These are phyloP conservation scores for Scrobipalpa atriplicella DNA, from an alignment of 2,888 invertebrate species.

Conservation along the genomic window DNA sequence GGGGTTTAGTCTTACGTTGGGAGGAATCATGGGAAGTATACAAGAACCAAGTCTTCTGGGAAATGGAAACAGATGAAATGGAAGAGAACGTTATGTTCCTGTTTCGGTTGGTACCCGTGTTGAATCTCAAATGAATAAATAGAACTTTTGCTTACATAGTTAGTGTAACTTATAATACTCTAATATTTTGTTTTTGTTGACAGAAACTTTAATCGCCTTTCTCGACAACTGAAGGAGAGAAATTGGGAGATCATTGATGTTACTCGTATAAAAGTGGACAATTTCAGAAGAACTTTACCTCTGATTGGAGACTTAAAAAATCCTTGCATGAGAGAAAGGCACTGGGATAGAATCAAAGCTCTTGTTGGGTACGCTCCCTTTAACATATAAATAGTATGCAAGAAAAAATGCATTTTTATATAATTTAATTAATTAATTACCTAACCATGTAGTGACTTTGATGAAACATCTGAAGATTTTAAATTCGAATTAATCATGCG, in stretches of 20 bases:
- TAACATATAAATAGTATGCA: background rate
- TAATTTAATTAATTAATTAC: background rate
- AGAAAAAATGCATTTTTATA: background rate
- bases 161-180: too few species aligned
- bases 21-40: constrained; percentile 91
- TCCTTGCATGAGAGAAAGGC: constrained; percentile 90
- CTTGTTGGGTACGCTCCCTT: constrained; percentile 74
- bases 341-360: constrained; percentile 91
- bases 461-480: constrained; percentile 89
- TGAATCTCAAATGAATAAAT: too few species aligned
- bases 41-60: constrained; percentile 90
- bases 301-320: constrained; percentile 93
- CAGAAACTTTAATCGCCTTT: constrained; percentile 86
- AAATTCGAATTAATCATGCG: constrained; percentile 91
- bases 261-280: constrained; percentile 88
- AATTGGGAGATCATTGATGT: constrained; percentile 91
- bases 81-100: constrained; percentile 87
- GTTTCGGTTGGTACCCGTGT: constrained; percentile 71
- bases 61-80: constrained; percentile 89
- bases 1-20: constrained; percentile 92
- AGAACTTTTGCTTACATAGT: too few species aligned
- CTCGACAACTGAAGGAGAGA: constrained; percentile 86
- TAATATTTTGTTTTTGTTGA: constrained; percentile 33
- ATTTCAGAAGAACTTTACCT: constrained; percentile 91
- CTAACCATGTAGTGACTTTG: constrained; percentile 84